Percentiles rank a stretch among this genome's conserved stretches.
Conservation (phyloP, 2,113 vertebrate species). For the Aptenodytes patagonicus region DNA sequence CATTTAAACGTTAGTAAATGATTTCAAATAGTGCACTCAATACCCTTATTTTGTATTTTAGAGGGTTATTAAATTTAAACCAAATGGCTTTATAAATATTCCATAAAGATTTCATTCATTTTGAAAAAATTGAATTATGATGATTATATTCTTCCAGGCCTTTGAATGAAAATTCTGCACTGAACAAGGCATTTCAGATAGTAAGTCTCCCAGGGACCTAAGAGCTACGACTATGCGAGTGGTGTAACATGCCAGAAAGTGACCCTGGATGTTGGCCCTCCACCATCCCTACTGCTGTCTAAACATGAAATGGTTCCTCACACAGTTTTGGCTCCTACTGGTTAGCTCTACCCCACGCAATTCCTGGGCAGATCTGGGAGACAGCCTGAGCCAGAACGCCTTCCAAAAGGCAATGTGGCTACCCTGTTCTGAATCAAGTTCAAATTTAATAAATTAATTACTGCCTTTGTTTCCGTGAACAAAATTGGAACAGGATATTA, state of each 20-base stretch:
- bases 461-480: background rate
- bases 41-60: background rate
- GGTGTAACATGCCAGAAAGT: background rate
- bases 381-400: background rate
- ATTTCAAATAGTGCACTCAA: background rate
- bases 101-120: background rate
- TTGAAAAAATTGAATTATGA: background rate
- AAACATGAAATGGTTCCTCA: too few relatives aligned
- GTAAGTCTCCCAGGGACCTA: background rate
- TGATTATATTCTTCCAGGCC: background rate
- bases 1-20: background rate
- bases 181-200: background rate
- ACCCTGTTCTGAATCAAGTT: background rate
- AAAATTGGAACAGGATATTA: background rate
- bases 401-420: background rate
- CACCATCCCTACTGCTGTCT: background rate
- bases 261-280: background rate
- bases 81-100: background rate
- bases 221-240: accelerated
- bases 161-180: too few relatives aligned
- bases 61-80: background rate
- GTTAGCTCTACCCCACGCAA: background rate
- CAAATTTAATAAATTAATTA: background rate
- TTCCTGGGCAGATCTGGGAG: background rate
- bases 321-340: background rate